Conservation (phyloP, 2,888 invertebrate genomes). For the Acholoe squamosa region DNA sequence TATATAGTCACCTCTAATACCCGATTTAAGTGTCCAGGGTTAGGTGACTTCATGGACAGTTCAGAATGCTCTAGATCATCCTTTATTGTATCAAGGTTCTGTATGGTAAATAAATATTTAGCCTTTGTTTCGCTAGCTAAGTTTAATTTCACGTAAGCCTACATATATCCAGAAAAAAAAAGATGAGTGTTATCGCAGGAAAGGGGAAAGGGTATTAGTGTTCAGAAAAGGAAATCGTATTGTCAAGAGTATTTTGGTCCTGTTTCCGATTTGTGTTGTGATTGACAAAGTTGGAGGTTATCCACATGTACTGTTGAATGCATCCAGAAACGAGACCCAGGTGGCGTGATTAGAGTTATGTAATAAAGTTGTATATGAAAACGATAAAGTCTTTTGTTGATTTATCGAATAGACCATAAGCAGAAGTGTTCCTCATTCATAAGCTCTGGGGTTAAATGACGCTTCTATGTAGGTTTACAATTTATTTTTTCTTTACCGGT, state of each 20-base stretch:
- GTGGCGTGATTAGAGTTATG: conserved; percentile 2
- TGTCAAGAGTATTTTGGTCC: neutral
- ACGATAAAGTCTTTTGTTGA: too few species aligned
- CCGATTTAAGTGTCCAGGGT: too few species aligned
- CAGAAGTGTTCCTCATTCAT: too few species aligned
- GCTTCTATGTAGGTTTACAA: too few species aligned
- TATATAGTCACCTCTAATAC: too few species aligned
- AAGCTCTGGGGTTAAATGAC: too few species aligned
- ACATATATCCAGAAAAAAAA: neutral
- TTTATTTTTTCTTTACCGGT: too few species aligned
- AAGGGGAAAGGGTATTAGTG: neutral
- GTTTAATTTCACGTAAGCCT: neutral
- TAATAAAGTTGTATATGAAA: neutral
- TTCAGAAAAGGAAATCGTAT: neutral
- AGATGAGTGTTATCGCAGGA: neutral
- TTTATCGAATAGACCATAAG: too few species aligned
- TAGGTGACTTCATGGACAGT: too few species aligned
- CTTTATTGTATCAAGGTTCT: neutral
- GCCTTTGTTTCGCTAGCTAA: conserved; percentile 2
- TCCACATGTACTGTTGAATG: conserved; percentile 31
- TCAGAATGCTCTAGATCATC: too few species aligned
- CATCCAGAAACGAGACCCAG: neutral
- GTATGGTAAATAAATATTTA: conserved; percentile 14
- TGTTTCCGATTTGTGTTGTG: neutral
- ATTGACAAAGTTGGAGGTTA: neutral